phyloP scores from a whole-genome alignment of 2,113 vertebrate genomes.

The Centrocercus urophasianus region DNA sequence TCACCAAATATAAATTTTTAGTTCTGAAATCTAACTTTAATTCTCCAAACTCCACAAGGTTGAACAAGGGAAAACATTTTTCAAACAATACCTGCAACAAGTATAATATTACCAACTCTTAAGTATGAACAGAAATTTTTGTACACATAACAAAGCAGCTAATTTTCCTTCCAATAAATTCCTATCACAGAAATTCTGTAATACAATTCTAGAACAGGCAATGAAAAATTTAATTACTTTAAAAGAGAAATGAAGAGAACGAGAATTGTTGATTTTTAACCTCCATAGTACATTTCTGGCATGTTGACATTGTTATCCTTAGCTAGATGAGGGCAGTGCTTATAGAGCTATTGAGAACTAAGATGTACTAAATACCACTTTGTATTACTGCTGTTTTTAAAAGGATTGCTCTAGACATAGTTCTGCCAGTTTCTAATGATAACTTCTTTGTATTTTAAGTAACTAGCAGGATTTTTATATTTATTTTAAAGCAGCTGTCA shows the following conservation, averaged over 20 bases:
- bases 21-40: background rate
- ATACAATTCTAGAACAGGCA: background rate
- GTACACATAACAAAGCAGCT: background rate
- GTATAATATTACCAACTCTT: background rate
- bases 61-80: background rate
- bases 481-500: background rate
- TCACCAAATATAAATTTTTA: background rate
- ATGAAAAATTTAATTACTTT: background rate
- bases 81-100: background rate
- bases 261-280: background rate
- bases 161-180: background rate
- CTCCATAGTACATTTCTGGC: background rate
- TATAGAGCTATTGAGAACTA: background rate
- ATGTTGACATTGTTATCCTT: background rate
- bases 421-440: background rate
- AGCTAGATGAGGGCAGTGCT: background rate
- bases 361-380: background rate
- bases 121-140: background rate
- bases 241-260: background rate
- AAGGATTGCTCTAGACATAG: background rate
- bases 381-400: background rate
- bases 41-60: background rate
- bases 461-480: background rate
- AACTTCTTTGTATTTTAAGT: background rate
- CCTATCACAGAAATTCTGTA: background rate